phyloP scores from a whole-genome alignment of 35 echinoderm and acorn worm genomes.

The Hemicentrotus pulcherrimus region DNA sequence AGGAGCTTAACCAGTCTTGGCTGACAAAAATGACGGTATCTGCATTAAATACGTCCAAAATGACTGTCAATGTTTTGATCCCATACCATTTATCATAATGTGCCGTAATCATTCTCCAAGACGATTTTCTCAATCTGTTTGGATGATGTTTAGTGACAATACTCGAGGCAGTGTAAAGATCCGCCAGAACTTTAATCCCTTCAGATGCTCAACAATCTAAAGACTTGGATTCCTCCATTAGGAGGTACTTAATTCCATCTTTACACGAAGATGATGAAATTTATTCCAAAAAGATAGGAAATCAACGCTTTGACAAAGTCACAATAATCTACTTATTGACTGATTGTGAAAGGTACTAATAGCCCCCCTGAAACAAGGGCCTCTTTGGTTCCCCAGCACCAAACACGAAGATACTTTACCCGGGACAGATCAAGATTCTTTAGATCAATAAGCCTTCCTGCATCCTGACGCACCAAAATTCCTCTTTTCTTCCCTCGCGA shows the following conservation, averaged over 20 bases:
- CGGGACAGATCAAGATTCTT: background rate
- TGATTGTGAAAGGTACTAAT: background rate
- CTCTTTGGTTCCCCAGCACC: background rate
- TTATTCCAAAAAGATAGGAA: background rate
- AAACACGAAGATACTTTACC: background rate
- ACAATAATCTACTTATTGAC: background rate
- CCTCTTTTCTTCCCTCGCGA: constrained; percentile 1
- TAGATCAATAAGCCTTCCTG: background rate
- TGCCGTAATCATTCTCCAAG: background rate
- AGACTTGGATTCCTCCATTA: background rate
- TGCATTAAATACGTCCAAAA: background rate
- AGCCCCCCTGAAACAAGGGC: background rate
- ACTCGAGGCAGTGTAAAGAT: background rate
- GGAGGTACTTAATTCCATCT: background rate
- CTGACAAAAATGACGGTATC: background rate
- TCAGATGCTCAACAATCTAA: background rate
- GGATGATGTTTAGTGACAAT: background rate
- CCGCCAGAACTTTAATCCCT: background rate
- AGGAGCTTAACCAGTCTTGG: background rate
- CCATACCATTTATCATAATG: background rate
- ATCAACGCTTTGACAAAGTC: background rate
- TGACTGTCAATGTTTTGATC: background rate
- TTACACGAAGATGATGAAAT: background rate
- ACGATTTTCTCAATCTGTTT: background rate
- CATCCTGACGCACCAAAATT: background rate